phyloP scores from a whole-genome alignment of 1,140 invertebrate species.

The Drosophila grimshawi region DNA sequence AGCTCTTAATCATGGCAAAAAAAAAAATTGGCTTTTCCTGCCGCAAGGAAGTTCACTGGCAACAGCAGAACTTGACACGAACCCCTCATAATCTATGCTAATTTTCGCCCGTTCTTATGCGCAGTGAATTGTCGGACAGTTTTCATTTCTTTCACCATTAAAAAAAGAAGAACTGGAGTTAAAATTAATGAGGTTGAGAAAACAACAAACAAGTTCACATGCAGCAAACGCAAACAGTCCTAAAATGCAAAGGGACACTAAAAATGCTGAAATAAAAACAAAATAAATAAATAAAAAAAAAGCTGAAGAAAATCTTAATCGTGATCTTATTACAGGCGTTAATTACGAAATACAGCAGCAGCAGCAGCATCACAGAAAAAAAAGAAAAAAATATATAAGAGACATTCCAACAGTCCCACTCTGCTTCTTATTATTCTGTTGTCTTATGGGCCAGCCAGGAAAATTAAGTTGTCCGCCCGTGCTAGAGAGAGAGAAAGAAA shows the following conservation, averaged over 20 bases:
- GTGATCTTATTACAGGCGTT: constrained; percentile 80
- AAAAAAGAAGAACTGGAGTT: constrained; percentile 51
- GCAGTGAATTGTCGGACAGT: constrained; percentile 48
- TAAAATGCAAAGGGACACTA: constrained; percentile 29
- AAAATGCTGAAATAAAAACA: constrained; percentile 11
- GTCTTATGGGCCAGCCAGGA: constrained; percentile 50
- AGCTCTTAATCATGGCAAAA: constrained; percentile 58
- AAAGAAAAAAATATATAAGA: background rate
- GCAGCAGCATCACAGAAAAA: constrained; percentile 17
- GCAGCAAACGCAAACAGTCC: constrained; percentile 20
- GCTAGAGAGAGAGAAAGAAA: constrained; percentile 1
- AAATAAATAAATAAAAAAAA: background rate
- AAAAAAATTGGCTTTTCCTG: constrained; percentile 57
- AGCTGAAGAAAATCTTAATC: constrained; percentile 67
- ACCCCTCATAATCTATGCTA: constrained; percentile 73
- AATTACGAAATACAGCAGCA: constrained; percentile 67
- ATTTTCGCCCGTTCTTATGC: constrained; percentile 63
- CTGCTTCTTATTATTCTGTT: constrained; percentile 12
- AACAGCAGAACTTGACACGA: constrained; percentile 34
- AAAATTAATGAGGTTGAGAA: constrained; percentile 74
- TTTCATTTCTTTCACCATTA: constrained; percentile 49
- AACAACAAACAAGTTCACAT: constrained; percentile 23
- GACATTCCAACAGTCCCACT: background rate
- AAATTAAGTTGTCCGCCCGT: constrained; percentile 61
- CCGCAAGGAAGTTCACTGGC: constrained; percentile 14